Evolutionary conservation across 2,113 vertebrate species (phyloP), one percentile per base, ranked within the genome.

Genomic region (Nothobranchius furzeri): DNA sequence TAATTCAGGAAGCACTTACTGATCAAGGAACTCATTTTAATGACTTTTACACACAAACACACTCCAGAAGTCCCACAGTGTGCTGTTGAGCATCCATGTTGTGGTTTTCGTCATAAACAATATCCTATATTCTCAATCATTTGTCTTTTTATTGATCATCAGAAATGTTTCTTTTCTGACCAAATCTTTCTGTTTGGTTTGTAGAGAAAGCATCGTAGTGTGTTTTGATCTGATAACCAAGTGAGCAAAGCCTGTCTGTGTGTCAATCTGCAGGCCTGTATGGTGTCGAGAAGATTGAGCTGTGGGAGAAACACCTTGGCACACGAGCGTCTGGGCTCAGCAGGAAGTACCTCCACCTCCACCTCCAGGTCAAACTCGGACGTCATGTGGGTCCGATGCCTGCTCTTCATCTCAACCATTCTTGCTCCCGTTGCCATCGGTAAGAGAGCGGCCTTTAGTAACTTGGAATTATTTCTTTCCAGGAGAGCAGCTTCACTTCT

Each of bases 321-420:
- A 71, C 75, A 84, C 66, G 3, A 73, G 85, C 76, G 70, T 49
- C 85, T 91, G 83, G 75, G 86, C 93, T 90, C 89, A 60, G 73
- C 86, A 88, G 89, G 85, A 92, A 90, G 84, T 73, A 67, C 76
- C 85, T 49, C 77, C 86, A 17, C 37, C 82, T 90, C 78, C 85
- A 82, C 93, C 91, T 90, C 88, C 91, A 83, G 84, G 89, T 90
- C 84, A 84, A 71, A 70, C 77, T 72, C 82, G 70, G 92, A 91
- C 93, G 94, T 93, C 95, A 98, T 98, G 97, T 95, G 95, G 96
- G 91, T 93, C 90, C 88, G 93, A 92, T 94, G 95, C 91, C 92
- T 96, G 68, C 90, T 98, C 59, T 92, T 95, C 93, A 84, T 95
- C 91, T 91, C 87, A 66, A 88, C 92, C 86, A 92, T 98, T 85